Evolutionary conservation across 2,888 invertebrate genomes (phyloP).

Genomic region (Drosophila monieri): DNA sequence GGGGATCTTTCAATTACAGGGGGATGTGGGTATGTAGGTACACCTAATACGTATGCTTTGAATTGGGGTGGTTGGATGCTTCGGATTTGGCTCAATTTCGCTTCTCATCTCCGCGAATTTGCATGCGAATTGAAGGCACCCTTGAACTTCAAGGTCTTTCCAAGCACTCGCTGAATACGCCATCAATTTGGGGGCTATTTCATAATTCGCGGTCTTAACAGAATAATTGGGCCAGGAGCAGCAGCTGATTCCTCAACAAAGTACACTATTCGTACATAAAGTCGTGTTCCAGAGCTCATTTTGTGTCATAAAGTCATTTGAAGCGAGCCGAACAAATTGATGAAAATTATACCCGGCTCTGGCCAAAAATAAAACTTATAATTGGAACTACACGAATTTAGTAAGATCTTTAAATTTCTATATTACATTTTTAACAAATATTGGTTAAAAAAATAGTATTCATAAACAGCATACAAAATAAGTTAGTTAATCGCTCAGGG

Average conservation of each 20-base stretch:
- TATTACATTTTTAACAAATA: too few relatives aligned
- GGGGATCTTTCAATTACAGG: constrained; percentile 25
- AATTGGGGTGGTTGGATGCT: constrained; percentile 23
- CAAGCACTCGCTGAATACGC: constrained; percentile 19
- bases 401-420: too few relatives aligned
- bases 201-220: constrained; percentile 35
- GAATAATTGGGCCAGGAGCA: constrained; percentile 37
- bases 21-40: neutral
- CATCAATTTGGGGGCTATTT: constrained; percentile 31
- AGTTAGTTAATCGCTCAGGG: too few relatives aligned
- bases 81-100: constrained; percentile 35
- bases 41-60: constrained; percentile 9
- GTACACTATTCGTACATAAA: constrained; percentile 4
- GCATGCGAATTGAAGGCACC: constrained; percentile 42
- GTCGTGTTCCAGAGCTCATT: constrained; percentile 23
- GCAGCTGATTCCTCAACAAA: constrained; percentile 27
- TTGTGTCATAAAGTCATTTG: constrained; percentile 36
- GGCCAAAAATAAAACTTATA: constrained; percentile 25
- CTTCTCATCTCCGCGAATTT: constrained; percentile 22
- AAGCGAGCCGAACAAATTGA: constrained; percentile 25
- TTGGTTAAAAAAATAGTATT: too few relatives aligned
- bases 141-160: constrained; percentile 37
- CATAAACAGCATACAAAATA: too few relatives aligned
- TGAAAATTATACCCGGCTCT: constrained; percentile 34
- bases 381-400: constrained; percentile 6